Base-by-base conservation (phyloP, 2,113 vertebrate genomes). In the Hemiscyllium ocellatum region DNA sequence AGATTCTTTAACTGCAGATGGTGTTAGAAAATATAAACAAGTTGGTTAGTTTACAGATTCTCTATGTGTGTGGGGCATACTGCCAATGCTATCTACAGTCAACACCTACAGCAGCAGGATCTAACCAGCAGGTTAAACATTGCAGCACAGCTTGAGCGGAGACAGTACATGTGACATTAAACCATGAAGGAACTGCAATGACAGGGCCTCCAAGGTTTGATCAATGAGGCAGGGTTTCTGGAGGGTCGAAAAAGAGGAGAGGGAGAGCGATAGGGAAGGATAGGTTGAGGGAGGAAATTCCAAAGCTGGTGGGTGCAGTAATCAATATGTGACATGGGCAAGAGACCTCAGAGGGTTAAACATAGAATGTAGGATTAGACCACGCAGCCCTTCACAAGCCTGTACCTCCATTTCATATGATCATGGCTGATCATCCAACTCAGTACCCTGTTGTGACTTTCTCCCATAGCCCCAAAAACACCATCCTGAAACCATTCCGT, bases 11-110 rank as follows among this genome's bases (percentile, higher is more conserved):
- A 93, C 17, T 66, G 89, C 89, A 93, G 89, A 93, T 93, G 89
- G 89, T 93, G 89, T 93, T 93, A 93, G 89, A 66, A 65, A 93
- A 93, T n/a, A 93, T 93, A 66, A 93, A 93, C 89, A 93, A 66
- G 4, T 6, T 7, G 13, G 19, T 93, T 37, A 93, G 89, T 93
- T 93, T 93, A 93, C 56, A 93, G 29, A 93, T 93, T 66, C n/a
- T 66, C n/a, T 19, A 93, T 33, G 37, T n/a, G 89, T 93, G 66
- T 20, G 0, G n/a, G 17, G 5, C 33, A 17, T 19, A 20, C 13
- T 19, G 87, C 52, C 89, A 68, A n/a, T 20, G 26, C 15, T 0
- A 19, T 19, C 2, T 6, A 22, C n/a, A 20, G 29, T 65, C n/a
- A 20, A 65, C 87, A 90, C 24, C 83, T 50, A 52, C 86, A 89